Evolutionary conservation across 2,113 vertebrate species (phyloP).

Genomic region (Hypocryptadius cinnamomeus): DNA sequence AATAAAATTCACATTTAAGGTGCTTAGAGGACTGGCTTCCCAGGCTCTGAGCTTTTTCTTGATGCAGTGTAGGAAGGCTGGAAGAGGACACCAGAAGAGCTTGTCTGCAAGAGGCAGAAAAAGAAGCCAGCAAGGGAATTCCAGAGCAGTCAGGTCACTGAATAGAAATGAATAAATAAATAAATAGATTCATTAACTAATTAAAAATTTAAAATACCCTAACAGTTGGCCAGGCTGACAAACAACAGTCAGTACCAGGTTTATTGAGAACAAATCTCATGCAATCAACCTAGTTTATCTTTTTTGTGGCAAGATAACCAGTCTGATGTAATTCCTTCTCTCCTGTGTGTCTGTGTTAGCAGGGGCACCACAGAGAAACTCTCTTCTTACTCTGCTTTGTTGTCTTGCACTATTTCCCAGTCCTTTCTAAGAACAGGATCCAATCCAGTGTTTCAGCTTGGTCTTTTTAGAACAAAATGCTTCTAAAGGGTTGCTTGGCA

Average conservation of each 20-base stretch:
- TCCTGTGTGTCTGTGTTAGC: accelerated
- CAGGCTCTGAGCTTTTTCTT: not conserved
- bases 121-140: not conserved
- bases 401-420: not conserved
- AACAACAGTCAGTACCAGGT: not conserved
- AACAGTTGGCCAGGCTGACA: not conserved
- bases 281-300: not conserved
- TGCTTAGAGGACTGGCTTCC: not conserved
- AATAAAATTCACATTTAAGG: not conserved
- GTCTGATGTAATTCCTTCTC: not conserved
- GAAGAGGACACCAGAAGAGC: not conserved
- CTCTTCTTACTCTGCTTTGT: not conserved
- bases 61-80: not conserved
- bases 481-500: not conserved
- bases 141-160: not conserved
- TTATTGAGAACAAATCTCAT: not conserved
- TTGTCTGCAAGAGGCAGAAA: not conserved
- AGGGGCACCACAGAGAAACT: not conserved
- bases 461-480: not conserved
- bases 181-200: not conserved
- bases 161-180: not conserved
- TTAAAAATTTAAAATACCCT: not conserved
- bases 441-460: not conserved
- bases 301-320: not conserved
- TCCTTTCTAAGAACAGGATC: not conserved